A percentile compares a stretch with the other conserved stretches of the same genome.
Evolutionary conservation across 2,113 vertebrate genomes (phyloP).

Genomic region (Paradoxurus hermaphroditus): DNA sequence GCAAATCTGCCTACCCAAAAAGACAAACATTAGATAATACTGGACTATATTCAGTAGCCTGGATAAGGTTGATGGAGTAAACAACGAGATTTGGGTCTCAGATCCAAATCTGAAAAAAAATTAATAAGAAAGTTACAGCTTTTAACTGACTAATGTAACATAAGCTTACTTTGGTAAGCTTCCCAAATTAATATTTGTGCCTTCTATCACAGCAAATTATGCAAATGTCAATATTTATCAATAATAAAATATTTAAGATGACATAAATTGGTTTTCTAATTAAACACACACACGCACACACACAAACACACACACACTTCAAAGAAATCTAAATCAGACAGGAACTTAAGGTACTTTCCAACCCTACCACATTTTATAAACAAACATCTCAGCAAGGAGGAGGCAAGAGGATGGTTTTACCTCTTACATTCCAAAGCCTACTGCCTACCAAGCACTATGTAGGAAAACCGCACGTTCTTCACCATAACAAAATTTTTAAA

Average conservation of each 20-base stretch:
- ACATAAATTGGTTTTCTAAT: constrained; percentile 28
- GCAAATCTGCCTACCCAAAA: neutral
- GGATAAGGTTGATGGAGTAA: neutral
- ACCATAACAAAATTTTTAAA: neutral
- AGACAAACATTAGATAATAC: neutral
- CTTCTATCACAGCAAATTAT: neutral
- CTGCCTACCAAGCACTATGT: neutral
- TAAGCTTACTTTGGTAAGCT: neutral
- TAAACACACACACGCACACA: neutral
- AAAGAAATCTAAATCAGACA: neutral
- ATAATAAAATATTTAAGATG: constrained; percentile 17
- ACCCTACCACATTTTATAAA: neutral
- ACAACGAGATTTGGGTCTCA: constrained; percentile 1
- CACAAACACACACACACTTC: neutral
- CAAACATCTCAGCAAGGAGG: neutral
- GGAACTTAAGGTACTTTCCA: neutral
- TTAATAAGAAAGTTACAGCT: neutral
- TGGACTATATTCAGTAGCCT: neutral
- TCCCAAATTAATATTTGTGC: neutral
- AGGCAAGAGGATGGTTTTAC: neutral
- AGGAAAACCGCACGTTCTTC: neutral
- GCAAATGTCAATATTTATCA: constrained; percentile 42
- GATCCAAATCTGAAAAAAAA: neutral
- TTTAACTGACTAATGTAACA: neutral
- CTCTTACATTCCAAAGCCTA: neutral